A percentile compares a stretch with the other conserved stretches of the same genome.
These are phyloP conservation scores for Phrynosoma blainvillii DNA, from an alignment of 2,113 vertebrate genomes.

Conservation along the genomic window DNA sequence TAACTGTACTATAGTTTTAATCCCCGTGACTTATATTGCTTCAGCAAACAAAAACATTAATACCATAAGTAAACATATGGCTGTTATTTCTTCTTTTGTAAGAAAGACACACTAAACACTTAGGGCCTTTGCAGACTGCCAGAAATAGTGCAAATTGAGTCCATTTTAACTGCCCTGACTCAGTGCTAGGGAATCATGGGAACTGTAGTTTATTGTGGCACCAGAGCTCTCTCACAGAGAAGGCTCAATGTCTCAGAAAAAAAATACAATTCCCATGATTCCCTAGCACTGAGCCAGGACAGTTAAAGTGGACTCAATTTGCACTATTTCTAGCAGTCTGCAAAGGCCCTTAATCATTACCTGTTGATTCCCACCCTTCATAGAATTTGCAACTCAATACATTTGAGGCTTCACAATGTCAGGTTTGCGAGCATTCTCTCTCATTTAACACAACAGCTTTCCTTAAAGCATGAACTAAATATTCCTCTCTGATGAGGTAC, in stretches of 20 bases:
- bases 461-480: constrained; percentile 6
- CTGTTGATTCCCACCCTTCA: background rate
- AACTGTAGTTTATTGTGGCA: too few species aligned
- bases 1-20: background rate
- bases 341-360: background rate
- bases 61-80: background rate
- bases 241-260: too few species aligned
- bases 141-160: too few species aligned
- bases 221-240: too few species aligned
- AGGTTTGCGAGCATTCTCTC: background rate
- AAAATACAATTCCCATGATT: too few species aligned
- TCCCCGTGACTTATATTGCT: background rate
- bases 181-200: too few species aligned
- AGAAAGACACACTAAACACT: background rate
- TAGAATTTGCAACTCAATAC: background rate
- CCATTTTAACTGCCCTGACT: too few species aligned
- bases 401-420: background rate
- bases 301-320: too few species aligned
- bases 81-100: background rate
- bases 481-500: background rate
- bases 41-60: background rate
- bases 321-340: too few species aligned
- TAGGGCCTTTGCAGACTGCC: too few species aligned
- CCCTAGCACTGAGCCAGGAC: too few species aligned
- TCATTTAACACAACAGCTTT: constrained; percentile 16